phyloP scores from a whole-genome alignment of 2,797 vertebrate genomes.

The Manis pentadactyla region DNA sequence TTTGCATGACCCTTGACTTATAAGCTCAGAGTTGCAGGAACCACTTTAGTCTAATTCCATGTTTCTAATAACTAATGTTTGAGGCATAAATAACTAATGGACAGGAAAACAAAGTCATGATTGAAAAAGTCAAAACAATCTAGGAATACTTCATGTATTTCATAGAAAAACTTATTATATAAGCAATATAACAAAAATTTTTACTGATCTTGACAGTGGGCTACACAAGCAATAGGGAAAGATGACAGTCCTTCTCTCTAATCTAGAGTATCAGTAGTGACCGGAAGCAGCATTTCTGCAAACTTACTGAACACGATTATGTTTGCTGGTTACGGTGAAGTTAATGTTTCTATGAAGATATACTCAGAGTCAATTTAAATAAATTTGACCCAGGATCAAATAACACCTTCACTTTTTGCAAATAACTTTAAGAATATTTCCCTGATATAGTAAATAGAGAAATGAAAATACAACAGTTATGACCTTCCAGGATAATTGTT shows the following conservation, averaged over 20 bases:
- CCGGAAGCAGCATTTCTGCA: background rate
- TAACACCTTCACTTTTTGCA: background rate
- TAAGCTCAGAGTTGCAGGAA: background rate
- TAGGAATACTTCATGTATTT: background rate
- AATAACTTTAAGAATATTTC: conserved; percentile 33
- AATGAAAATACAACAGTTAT: background rate
- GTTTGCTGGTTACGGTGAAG: background rate
- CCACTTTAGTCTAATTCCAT: background rate
- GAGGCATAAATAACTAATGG: background rate
- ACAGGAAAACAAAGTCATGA: background rate
- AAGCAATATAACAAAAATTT: conserved; percentile 16
- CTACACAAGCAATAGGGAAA: background rate
- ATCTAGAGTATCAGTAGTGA: background rate
- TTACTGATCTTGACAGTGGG: background rate
- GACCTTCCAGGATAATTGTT: background rate
- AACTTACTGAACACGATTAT: background rate
- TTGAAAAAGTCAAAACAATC: background rate
- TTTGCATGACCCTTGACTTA: background rate
- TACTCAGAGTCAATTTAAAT: conserved; percentile 29
- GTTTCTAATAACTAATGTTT: background rate
- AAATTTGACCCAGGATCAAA: conserved; percentile 19
- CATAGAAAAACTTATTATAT: background rate
- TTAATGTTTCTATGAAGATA: background rate
- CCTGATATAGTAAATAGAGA: background rate
- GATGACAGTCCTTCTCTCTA: background rate